These are phyloP conservation scores for Sisyra nigra DNA, from an alignment of 2,888 invertebrate species.

Conservation along the genomic window DNA sequence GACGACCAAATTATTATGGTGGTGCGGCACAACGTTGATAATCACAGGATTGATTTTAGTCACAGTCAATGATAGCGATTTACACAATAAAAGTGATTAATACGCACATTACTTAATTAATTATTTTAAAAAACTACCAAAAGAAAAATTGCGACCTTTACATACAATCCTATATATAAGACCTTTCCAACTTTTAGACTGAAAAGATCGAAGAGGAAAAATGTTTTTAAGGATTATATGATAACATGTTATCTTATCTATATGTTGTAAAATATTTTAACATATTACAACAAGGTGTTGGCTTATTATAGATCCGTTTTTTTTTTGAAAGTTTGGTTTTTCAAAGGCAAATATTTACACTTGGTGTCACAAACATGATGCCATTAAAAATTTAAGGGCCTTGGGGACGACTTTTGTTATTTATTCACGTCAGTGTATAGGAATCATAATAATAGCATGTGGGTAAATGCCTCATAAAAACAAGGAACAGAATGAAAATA, in stretches of 20 bases:
- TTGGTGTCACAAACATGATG: not conserved
- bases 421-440: too few species aligned
- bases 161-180: too few species aligned
- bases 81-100: not conserved
- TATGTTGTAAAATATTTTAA: too few species aligned
- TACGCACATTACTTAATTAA: not conserved
- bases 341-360: not conserved
- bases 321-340: not conserved
- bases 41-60: conserved; percentile 52
- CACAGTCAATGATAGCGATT: not conserved
- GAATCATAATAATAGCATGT: too few species aligned
- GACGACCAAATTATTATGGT: conserved; percentile 48
- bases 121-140: not conserved
- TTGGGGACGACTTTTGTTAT: not conserved
- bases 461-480: too few species aligned
- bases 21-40: conserved; percentile 53
- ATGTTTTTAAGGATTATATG: too few species aligned
- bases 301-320: not conserved
- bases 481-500: too few species aligned
- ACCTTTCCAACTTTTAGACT: too few species aligned
- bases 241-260: too few species aligned
- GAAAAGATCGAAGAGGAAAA: too few species aligned
- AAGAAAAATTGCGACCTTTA: too few species aligned
- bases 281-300: too few species aligned
- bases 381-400: not conserved